Percentiles rank a stretch among this genome's conserved stretches.
Conservation (phyloP, 2,797 vertebrate genomes). For the Amblyopsis hoosieri region DNA sequence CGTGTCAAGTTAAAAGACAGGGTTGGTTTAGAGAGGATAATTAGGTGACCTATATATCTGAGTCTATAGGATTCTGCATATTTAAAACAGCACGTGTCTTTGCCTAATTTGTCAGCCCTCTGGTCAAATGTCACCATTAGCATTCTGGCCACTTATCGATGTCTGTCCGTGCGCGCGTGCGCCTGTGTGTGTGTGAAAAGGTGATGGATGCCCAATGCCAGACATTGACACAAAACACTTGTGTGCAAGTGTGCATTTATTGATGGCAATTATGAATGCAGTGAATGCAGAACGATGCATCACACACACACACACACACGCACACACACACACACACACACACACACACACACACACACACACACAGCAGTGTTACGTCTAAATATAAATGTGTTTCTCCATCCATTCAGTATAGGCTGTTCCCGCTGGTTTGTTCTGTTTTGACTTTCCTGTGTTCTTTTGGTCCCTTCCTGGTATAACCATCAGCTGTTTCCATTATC, state of each 20-base stretch:
- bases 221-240: constrained; percentile 72
- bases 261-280: constrained; percentile 40
- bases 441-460: constrained; percentile 73
- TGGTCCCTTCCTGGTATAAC: constrained; percentile 59
- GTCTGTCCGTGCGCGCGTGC: constrained; percentile 53
- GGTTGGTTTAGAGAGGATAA: background rate
- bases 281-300: constrained; percentile 26
- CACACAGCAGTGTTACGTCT: constrained; percentile 1
- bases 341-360: constrained; percentile 8
- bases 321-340: constrained; percentile 6
- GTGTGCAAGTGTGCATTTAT: constrained; percentile 31
- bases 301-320: constrained; percentile 15
- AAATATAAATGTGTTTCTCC: background rate
- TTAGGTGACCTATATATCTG: constrained; percentile 15
- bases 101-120: constrained; percentile 67
- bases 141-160: constrained; percentile 90
- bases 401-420: background rate
- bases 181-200: constrained; percentile 62
- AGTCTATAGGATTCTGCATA: constrained; percentile 48
- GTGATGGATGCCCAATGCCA: constrained; percentile 89
- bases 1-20: background rate
- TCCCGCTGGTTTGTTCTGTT: constrained; percentile 40
- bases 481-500: constrained; percentile 46
- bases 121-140: constrained; percentile 87
- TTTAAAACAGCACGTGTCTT: constrained; percentile 50